Conservation (phyloP, 2,888 invertebrate species). For the Plebejus melissa region DNA sequence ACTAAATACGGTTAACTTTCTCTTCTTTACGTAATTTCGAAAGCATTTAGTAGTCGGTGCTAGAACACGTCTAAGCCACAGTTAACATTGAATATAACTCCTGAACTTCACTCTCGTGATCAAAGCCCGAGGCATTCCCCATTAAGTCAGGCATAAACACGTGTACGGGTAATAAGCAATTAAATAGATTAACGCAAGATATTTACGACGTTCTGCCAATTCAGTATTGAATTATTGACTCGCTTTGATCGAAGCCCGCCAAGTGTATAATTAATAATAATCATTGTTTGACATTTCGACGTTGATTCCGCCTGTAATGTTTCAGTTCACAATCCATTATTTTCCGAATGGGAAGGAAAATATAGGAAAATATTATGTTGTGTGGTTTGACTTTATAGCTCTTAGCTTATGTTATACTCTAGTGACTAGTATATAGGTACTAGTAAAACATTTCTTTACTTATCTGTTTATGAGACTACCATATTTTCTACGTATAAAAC, state of each 20-base stretch:
- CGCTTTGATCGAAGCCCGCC: conserved; percentile 58
- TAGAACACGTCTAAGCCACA: background rate
- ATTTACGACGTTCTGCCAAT: conserved; percentile 65
- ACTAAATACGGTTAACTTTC: background rate
- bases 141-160: conserved; percentile 62
- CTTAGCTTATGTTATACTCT: too few relatives aligned
- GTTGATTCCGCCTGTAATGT: conserved; percentile 34
- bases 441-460: too few relatives aligned
- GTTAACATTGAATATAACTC: conserved; percentile 3
- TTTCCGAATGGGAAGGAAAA: background rate
- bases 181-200: conserved; percentile 73
- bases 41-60: conserved; percentile 40
- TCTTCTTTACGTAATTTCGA: background rate
- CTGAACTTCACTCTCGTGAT: conserved; percentile 42
- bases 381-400: background rate
- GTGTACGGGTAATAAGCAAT: conserved; percentile 72
- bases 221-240: conserved; percentile 56
- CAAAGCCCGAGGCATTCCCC: conserved; percentile 52
- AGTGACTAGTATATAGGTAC: too few relatives aligned
- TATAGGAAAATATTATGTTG: too few relatives aligned
- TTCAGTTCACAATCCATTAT: background rate
- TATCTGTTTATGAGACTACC: too few relatives aligned
- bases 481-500: background rate
- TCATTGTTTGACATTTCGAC: conserved; percentile 65
- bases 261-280: conserved; percentile 55